Evolutionary conservation across 1,140 invertebrate genomes (phyloP).

Genomic region (Pomacea maculata): DNA sequence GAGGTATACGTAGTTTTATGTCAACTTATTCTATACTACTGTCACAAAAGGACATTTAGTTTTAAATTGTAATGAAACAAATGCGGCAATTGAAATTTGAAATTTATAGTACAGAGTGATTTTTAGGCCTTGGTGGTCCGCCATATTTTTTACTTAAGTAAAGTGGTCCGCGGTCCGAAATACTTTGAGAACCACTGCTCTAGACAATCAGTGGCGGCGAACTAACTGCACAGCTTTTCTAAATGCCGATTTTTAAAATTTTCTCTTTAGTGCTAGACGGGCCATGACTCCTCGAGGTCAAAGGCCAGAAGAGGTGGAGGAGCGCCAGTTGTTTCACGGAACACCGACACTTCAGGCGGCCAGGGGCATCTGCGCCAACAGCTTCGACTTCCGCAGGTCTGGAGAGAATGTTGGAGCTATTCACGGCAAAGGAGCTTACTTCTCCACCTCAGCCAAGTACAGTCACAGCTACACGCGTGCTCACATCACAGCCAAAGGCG

Average conservation of each 20-base stretch:
- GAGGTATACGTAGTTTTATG: too few relatives aligned
- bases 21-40: too few relatives aligned
- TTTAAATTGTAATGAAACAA: too few relatives aligned
- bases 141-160: too few relatives aligned
- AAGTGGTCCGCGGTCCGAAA: too few relatives aligned
- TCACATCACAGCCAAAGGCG: background rate
- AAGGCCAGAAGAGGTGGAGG: conserved; percentile 22
- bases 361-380: conserved; percentile 47
- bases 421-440: conserved; percentile 57
- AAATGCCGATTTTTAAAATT: background rate
- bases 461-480: conserved; percentile 41
- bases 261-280: background rate
- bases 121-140: too few relatives aligned
- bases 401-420: conserved; percentile 43
- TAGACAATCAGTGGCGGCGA: too few relatives aligned
- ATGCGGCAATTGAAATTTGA: too few relatives aligned
- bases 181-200: too few relatives aligned
- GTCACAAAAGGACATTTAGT: too few relatives aligned
- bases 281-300: conserved; percentile 1
- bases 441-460: conserved; percentile 47
- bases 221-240: too few relatives aligned
- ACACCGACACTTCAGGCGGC: conserved; percentile 30
- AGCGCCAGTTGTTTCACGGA: conserved; percentile 47
- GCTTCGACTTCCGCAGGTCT: conserved; percentile 50
- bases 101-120: too few relatives aligned